Base-by-base conservation (phyloP, 2,113 vertebrate genomes). In the Catagonus wagneri region DNA sequence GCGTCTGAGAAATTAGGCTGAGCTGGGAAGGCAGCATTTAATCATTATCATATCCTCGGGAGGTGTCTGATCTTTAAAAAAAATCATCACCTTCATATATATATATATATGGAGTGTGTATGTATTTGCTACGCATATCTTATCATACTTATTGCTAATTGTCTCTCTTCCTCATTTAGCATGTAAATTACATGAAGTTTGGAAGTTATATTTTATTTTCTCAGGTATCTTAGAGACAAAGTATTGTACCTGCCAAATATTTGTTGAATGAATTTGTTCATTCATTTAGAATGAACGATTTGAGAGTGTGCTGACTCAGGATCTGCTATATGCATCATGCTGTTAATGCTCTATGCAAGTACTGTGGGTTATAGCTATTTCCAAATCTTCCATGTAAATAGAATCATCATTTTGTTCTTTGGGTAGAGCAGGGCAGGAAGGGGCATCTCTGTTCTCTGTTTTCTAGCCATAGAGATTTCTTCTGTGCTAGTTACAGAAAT, bases 271-370 rank as follows among this genome's bases (percentile, higher is more conserved):
- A 84, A n/a, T 89, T n/a, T n/a, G n/a, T n/a, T n/a, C n/a, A n/a
- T n/a, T n/a, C n/a, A n/a, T n/a, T n/a, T n/a, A n/a, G 50, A 92
- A 74, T 84, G 63, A 84, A 89, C 75, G 60, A 65, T 81, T 86
- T 90, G 54, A 83, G 54, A 71, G 6, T 32, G 19, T 79, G 32
- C 14, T 69, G 39, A 56, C 23, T 92, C 56, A 90, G 56, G 36
- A 91, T 78, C 36, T 54, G 36, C 80, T 84, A 3, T 32, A 25
- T 68, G 25, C 61, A 60, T 71, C 74, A 13, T 76, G 29, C 34
- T 50, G 39, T 81, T 71, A 90, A 19, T 76, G 27, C 87, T n/a
- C 15, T 66, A 7, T 90, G 74, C 22, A 90, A 56, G 83, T 79
- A 72, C 15, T 88, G 17, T 19, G 1, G 12, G 3, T 81, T 89